Conservation (phyloP, 2,797 vertebrate species). For the Macroramphosus scolopax region DNA sequence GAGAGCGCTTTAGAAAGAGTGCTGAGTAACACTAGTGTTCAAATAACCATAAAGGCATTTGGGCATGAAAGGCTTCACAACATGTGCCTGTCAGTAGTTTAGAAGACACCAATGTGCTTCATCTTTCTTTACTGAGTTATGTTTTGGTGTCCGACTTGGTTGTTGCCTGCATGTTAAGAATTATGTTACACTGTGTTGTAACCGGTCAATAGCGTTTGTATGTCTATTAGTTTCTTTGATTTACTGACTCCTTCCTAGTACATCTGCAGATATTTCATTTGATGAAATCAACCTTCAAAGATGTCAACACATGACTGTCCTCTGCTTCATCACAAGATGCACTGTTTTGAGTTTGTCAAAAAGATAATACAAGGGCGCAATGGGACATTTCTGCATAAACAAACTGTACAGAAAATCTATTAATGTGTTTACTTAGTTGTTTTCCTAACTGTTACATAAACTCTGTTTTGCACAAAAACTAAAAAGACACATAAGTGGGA, state of each 20-base stretch:
- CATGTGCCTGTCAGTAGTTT: conserved; percentile 41
- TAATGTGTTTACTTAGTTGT: too few relatives aligned
- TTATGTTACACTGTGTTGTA: too few relatives aligned
- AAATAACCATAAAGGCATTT: conserved; percentile 58
- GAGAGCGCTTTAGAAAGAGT: conserved; percentile 52
- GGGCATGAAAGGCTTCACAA: conserved; percentile 48
- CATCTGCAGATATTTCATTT: conserved; percentile 12
- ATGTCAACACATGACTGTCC: not conserved
- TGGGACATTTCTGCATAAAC: not conserved
- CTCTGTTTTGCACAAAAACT: conserved; percentile 10
- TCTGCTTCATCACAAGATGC: not conserved
- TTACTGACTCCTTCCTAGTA: not conserved
- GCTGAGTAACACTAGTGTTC: conserved; percentile 70
- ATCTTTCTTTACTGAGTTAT: too few relatives aligned
- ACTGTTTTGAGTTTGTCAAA: conserved; percentile 5
- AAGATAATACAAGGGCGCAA: not conserved
- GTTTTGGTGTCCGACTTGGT: not conserved
- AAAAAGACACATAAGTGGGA: not conserved
- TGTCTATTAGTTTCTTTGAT: too few relatives aligned
- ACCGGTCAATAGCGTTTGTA: too few relatives aligned
- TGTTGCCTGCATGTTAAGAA: too few relatives aligned
- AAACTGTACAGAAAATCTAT: not conserved
- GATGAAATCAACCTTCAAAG: conserved; percentile 13
- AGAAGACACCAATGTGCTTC: conserved; percentile 14
- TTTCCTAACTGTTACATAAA: conserved; percentile 1